These are phyloP conservation scores for Champsocephalus esox DNA, from an alignment of 2,797 vertebrate genomes.

Conservation along the genomic window DNA sequence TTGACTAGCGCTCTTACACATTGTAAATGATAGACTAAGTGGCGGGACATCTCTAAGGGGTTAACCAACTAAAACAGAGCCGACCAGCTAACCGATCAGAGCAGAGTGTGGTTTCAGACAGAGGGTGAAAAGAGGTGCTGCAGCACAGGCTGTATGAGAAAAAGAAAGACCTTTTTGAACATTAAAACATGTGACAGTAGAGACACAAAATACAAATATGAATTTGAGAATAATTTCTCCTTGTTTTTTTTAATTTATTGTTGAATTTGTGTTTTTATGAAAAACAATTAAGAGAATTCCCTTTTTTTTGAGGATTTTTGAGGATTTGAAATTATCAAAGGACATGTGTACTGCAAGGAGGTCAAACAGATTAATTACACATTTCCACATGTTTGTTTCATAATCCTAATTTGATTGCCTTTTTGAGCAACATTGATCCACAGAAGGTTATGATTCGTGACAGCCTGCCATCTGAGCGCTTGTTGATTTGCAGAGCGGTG, in stretches of 20 bases:
- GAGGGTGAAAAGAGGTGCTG: no score
- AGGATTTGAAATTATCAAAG: background rate
- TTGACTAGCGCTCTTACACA: no score
- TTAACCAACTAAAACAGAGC: no score
- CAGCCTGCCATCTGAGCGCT: slow-evolving; percentile 55
- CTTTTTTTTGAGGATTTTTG: background rate
- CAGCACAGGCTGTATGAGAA: no score
- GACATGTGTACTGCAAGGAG: background rate
- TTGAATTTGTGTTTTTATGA: background rate
- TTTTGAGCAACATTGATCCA: slow-evolving; percentile 28
- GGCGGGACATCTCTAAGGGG: no score
- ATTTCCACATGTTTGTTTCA: slow-evolving; percentile 12
- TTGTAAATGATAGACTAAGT: no score
- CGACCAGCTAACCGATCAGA: no score
- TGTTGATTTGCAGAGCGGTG: slow-evolving; percentile 65
- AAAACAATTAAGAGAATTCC: background rate
- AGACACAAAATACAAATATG: no score
- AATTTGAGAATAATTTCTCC: no score
- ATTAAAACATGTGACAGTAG: no score
- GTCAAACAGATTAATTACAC: slow-evolving; percentile 33
- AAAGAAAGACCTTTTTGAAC: no score
- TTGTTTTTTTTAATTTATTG: background rate
- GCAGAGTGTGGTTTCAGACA: no score
- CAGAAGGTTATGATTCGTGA: slow-evolving; percentile 39
- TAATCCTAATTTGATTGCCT: slow-evolving; percentile 75